These are phyloP conservation scores for Rhopalosiphum nymphaeae DNA, from an alignment of 2,888 invertebrate genomes.

Conservation along the genomic window DNA sequence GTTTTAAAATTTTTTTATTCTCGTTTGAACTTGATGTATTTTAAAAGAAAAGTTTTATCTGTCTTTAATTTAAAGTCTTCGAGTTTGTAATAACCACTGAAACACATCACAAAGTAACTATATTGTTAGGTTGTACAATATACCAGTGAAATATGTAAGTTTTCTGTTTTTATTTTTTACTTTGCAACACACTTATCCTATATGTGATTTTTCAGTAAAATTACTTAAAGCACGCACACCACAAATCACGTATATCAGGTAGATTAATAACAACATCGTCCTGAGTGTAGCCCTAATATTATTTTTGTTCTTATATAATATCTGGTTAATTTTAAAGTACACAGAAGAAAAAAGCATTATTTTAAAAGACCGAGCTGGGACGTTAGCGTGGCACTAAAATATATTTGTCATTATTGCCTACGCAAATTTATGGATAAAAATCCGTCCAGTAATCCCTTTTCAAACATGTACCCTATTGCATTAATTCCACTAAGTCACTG, in stretches of 20 bases:
- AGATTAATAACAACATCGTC: neutral
- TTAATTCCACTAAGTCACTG: neutral
- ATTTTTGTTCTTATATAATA: neutral
- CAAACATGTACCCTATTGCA: neutral
- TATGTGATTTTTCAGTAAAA: neutral
- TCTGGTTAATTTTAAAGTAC: neutral
- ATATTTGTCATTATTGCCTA: neutral
- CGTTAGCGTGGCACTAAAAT: neutral
- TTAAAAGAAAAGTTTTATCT: conserved; percentile 10
- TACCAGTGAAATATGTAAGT: neutral
- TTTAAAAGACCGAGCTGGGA: neutral
- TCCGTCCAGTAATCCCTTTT: neutral
- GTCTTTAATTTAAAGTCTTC: conserved; percentile 14
- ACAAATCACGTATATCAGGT: neutral
- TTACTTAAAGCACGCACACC: neutral
- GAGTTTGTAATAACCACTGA: neutral
- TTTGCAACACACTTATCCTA: neutral
- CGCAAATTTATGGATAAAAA: neutral
- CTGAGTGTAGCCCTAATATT: neutral
- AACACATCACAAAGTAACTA: neutral
- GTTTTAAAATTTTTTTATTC: conserved; percentile 3
- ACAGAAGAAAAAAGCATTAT: neutral
- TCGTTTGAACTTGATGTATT: neutral
- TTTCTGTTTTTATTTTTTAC: neutral
- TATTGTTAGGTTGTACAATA: neutral